These are phyloP conservation scores for Xanthorhoe designata DNA, from an alignment of 2,888 invertebrate genomes.

Conservation along the genomic window DNA sequence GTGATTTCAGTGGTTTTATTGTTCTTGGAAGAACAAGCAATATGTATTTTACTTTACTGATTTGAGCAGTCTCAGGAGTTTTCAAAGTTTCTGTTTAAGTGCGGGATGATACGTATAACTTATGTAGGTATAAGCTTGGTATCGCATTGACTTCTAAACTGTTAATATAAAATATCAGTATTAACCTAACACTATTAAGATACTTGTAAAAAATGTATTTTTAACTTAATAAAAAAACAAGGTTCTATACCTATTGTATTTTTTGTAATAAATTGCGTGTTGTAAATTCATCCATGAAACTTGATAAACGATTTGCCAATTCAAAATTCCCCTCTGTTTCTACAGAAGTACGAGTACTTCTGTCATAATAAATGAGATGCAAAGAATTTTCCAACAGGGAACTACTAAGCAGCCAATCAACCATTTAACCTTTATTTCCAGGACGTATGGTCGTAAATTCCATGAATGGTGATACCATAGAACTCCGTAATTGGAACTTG, in stretches of 20 bases:
- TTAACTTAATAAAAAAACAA: too few relatives aligned
- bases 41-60: constrained; percentile 22
- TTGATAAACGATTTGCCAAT: not conserved
- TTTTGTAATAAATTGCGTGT: too few relatives aligned
- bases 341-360: not conserved
- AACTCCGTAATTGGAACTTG: constrained; percentile 13
- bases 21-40: constrained; percentile 21
- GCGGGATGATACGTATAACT: not conserved
- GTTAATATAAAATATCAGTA: too few relatives aligned
- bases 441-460: constrained; percentile 8
- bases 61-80: constrained; percentile 11
- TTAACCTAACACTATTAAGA: too few relatives aligned
- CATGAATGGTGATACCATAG: constrained; percentile 6
- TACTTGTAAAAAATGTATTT: too few relatives aligned
- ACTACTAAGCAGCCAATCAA: not conserved
- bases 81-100: not conserved
- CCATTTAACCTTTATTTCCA: constrained; percentile 8
- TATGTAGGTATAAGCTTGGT: not conserved
- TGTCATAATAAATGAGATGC: not conserved
- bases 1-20: constrained; percentile 25
- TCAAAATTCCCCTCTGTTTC: not conserved
- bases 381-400: not conserved
- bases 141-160: not conserved
- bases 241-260: too few relatives aligned
- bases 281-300: too few relatives aligned